These are phyloP conservation scores for Octopus sinensis DNA, from an alignment of 1,140 invertebrate genomes.

Conservation along the genomic window DNA sequence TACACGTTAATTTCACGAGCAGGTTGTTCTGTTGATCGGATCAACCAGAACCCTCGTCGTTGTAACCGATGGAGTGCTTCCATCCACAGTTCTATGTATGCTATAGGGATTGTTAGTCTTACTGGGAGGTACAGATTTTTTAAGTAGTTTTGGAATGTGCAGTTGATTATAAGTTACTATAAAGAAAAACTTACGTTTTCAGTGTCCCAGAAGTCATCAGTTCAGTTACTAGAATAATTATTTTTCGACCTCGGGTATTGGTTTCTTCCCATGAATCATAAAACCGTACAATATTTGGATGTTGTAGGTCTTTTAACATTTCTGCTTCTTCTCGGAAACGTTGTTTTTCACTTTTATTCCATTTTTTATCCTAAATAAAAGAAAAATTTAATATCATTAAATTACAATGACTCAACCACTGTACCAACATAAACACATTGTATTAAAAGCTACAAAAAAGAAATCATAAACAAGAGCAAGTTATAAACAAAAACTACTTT, in stretches of 20 bases:
- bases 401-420: not conserved
- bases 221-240: slow-evolving; percentile 98
- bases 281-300: slow-evolving; percentile 98
- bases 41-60: too few species aligned
- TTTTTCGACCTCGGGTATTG: slow-evolving; percentile 77
- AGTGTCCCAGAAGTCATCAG: slow-evolving; percentile 98
- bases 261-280: slow-evolving; percentile 99
- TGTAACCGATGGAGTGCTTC: too few species aligned
- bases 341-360: slow-evolving; percentile 75
- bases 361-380: slow-evolving; percentile 59
- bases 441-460: not conserved
- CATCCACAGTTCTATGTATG: too few species aligned
- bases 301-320: slow-evolving; percentile 98
- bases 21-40: too few species aligned
- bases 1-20: too few species aligned
- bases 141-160: too few species aligned
- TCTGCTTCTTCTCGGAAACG: slow-evolving; percentile 98
- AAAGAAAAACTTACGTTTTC: slow-evolving; percentile 76
- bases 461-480: too few species aligned
- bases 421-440: not conserved
- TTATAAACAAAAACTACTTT: too few species aligned
- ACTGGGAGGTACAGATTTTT: too few species aligned
- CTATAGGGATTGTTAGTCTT: too few species aligned
- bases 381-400: slow-evolving; percentile 4
- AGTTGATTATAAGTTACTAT: not conserved